These are phyloP conservation scores for Chaetodon auriga DNA, from an alignment of 2,113 vertebrate species.

Conservation along the genomic window DNA sequence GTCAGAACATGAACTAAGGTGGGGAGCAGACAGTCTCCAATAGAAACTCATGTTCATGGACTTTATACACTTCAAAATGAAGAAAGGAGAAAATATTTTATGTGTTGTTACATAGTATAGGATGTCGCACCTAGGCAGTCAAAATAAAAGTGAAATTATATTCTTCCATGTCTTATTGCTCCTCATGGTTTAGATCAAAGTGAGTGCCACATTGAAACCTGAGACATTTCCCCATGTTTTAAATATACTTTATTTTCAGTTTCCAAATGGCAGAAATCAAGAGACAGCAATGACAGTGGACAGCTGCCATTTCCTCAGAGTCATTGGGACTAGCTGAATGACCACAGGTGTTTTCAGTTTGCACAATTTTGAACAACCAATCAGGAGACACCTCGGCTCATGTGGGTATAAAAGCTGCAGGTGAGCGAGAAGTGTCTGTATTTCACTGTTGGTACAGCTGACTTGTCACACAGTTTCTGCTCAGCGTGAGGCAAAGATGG, in stretches of 20 bases:
- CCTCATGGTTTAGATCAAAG: not conserved
- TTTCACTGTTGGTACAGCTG: not conserved
- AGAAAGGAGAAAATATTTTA: not conserved
- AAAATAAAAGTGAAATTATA: not conserved
- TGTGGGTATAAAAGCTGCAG: constrained; percentile 55
- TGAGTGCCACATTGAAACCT: not conserved
- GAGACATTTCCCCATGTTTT: not conserved
- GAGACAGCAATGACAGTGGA: not conserved
- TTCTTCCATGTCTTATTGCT: not conserved
- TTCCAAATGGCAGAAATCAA: not conserved
- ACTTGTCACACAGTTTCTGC: accelerated
- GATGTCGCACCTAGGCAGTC: not conserved
- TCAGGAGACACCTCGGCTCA: constrained; percentile 19
- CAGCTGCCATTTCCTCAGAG: too few relatives aligned
- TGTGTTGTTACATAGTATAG: not conserved
- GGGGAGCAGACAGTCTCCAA: not conserved
- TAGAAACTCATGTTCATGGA: not conserved
- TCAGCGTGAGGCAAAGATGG: constrained; percentile 50
- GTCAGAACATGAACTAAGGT: constrained; percentile 11
- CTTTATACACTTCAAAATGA: not conserved
- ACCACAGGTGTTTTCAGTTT: constrained; percentile 63
- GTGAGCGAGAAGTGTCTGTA: accelerated
- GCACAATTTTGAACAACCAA: constrained; percentile 54
- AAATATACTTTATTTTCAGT: not conserved
- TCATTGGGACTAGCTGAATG: not conserved